Evolutionary conservation across 2,797 vertebrate genomes (phyloP).

Genomic region (Sternotherus odoratus): DNA sequence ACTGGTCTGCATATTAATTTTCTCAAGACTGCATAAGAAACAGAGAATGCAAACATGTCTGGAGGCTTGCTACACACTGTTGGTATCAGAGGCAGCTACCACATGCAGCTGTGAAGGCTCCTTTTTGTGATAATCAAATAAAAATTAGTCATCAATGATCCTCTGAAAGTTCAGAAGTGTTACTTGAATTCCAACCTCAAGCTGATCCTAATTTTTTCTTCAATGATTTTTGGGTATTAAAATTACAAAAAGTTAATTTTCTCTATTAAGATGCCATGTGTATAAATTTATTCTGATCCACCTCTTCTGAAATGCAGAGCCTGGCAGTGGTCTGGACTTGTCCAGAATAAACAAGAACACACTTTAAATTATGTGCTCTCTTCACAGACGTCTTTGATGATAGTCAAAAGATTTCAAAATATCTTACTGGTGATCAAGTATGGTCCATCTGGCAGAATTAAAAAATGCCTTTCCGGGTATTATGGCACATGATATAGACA

Average conservation of each 20-base stretch:
- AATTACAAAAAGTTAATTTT: neutral
- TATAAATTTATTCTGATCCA: neutral
- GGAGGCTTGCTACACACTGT: conserved; percentile 47
- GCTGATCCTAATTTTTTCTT: neutral
- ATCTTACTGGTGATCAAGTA: neutral
- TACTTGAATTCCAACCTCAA: neutral
- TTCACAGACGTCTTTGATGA: neutral
- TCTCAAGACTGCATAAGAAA: neutral
- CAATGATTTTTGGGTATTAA: neutral
- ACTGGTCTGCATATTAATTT: neutral
- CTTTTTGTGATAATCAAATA: neutral
- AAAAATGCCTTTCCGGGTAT: neutral
- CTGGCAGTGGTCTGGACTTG: neutral
- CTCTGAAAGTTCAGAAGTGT: neutral
- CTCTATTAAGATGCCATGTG: neutral
- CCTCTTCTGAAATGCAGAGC: neutral
- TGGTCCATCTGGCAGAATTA: neutral
- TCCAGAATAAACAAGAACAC: neutral
- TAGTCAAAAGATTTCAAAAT: neutral
- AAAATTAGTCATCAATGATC: neutral
- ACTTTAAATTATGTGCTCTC: neutral
- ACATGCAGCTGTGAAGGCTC: neutral
- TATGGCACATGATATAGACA: neutral
- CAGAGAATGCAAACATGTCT: neutral
- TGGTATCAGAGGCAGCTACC: neutral